Conservation (phyloP, 2,888 invertebrate genomes). For the Torymus aiolomorphi region DNA sequence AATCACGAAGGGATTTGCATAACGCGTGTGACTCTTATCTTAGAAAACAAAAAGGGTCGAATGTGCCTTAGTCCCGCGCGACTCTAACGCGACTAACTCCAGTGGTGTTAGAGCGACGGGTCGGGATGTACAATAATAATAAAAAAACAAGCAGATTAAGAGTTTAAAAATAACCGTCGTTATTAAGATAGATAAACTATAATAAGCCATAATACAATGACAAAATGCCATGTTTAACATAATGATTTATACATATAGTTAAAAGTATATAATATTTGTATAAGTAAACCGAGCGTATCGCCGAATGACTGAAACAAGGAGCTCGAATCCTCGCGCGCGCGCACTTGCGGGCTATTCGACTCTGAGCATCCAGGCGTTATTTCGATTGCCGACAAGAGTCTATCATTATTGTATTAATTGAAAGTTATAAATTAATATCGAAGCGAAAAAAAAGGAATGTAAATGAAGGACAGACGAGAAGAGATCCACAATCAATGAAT, state of each 20-base stretch:
- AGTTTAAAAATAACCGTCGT: background rate
- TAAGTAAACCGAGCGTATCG: slow-evolving; percentile 57
- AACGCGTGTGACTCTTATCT: background rate
- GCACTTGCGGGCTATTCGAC: slow-evolving; percentile 17
- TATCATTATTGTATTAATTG: slow-evolving; percentile 64
- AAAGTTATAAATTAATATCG: slow-evolving; percentile 50
- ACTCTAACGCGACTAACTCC: slow-evolving; percentile 32
- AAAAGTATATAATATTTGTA: slow-evolving; percentile 8
- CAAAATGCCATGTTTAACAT: slow-evolving; percentile 74
- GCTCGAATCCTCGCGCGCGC: slow-evolving; percentile 30
- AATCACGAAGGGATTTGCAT: slow-evolving; percentile 3
- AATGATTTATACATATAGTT: slow-evolving; percentile 56
- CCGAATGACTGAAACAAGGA: slow-evolving; percentile 64
- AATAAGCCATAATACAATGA: slow-evolving; percentile 74
- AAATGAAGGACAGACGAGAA: too few relatives aligned
- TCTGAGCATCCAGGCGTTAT: slow-evolving; percentile 48
- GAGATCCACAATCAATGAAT: too few relatives aligned
- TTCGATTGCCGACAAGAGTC: slow-evolving; percentile 68
- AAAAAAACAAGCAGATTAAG: slow-evolving; percentile 35
- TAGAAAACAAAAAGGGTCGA: slow-evolving; percentile 52
- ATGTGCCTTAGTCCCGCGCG: slow-evolving; percentile 58
- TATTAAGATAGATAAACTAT: slow-evolving; percentile 52
- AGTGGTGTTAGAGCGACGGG: slow-evolving; percentile 46
- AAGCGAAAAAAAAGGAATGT: background rate
- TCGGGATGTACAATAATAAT: slow-evolving; percentile 69